Evolutionary conservation across 1,140 invertebrate species (phyloP), one percentile per base, ranked within the genome.

Genomic region (Archegozetes longisetosus): DNA sequence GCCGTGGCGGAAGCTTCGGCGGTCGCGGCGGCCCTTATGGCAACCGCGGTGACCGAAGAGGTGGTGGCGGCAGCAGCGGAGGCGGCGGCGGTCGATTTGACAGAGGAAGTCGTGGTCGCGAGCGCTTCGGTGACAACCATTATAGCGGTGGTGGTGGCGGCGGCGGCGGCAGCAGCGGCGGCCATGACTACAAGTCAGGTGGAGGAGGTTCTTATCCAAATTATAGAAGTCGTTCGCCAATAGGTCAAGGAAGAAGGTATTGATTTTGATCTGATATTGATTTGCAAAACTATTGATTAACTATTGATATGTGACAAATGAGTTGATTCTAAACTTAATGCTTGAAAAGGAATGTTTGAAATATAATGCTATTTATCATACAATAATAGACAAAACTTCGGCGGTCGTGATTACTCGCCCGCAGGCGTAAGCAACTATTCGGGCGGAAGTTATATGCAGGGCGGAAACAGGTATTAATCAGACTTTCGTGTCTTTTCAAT

Each of bases 1-100:
- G 64, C 50, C 22, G 60, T 23, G 62, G 65, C 14, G 63, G 62
- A 6, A 27, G 47, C 20, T 25, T 32, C 27, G 17, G 29, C 12
- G 25, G 53, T 23, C 26, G 61, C 0, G 51, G 63, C 48, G 62
- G 62, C 6, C 40, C 27, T 28, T 58, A 59, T 27, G 32, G 59
- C n/a, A 49, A 22, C 26, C 25, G 62, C 13, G 57, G 53, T 22
- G 24, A 23, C 17, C 17, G 60, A 17, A 20, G 26, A 4, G 32
- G 47, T 47, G 62, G 62, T 56, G 62, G 55, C 27, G 3, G n/a
- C 23, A n/a, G 28, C 14, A 20, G 59, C 24, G 22, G 28, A n/a
- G 51, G 57, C 14, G n/a, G 58, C 52, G 28, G 53, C 32, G 51
- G 52, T 22, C 56, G 58, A 49, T 50, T 22, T 23, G 23, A 20